Base-by-base conservation (phyloP, 2,888 invertebrate species). In the Eupithecia insigniata region DNA sequence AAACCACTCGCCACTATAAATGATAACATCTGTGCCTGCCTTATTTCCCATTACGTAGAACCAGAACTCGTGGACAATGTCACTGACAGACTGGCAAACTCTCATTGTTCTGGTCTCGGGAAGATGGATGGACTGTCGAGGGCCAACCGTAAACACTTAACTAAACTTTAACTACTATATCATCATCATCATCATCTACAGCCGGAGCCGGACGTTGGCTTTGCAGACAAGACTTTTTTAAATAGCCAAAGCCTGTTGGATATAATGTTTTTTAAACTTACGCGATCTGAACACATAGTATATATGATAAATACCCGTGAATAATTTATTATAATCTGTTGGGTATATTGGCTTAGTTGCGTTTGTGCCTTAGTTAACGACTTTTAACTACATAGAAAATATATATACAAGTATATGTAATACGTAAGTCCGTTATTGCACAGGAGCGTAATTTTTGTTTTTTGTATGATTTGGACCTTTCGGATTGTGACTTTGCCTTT, bases 61-160 rank as follows among this genome's bases (percentile, higher is more conserved):
- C 55, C 12, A 10, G 10, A 51, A 55, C 51, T 55, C 51, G 51
- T 28, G 28, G 39, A 26, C 60, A 18, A 65, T 46, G 43, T 72
- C 72, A 46, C 68, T 43, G 43, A 60, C 67, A 65, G 58, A 43
- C 55, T 55, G 55, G 51, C 32, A 10, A 51, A 66, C 34, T 36
- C 26, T 67, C 36, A 67, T 67, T 26, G 58, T 64, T 64, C 22
- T 36, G 32, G 32, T 22, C 64, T 12, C 26, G n/a, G 22, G 36
- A 64, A 34, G 64, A 64, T 64, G 14, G 36, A 64, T 64, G 64
- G 22, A 22, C 36, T 6, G 64, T 36, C 22, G 26, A 7, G 64
- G 6, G 34, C 14, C 22, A 26, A 55, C 55, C 55, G 55, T 26
- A 55, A 14, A 55, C 55, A 55, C 55, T 55, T 55, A 26, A 3